phyloP scores from a whole-genome alignment of 2,888 invertebrate species.

The Petrolisthes manimaculis region DNA sequence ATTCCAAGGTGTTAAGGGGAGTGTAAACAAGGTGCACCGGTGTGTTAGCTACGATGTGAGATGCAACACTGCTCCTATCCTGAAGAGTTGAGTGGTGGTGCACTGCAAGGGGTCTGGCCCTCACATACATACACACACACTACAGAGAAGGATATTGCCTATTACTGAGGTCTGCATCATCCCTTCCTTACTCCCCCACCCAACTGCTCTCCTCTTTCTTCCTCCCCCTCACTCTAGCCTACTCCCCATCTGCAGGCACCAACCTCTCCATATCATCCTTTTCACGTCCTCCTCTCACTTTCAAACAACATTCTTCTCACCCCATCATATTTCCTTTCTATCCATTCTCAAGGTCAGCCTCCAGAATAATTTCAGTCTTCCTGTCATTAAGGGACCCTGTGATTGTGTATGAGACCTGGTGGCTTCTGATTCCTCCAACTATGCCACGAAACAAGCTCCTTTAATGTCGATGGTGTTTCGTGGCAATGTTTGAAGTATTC shows the following conservation, averaged over 20 bases:
- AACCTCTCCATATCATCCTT: not conserved
- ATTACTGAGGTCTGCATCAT: conserved; percentile 11
- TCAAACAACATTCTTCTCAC: not conserved
- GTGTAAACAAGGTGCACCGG: not conserved
- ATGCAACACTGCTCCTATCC: not conserved
- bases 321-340: not conserved
- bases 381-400: not conserved
- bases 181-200: not conserved
- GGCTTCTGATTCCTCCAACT: too few relatives aligned
- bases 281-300: not conserved
- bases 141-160: not conserved
- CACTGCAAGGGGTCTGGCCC: not conserved
- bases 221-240: not conserved
- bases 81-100: not conserved
- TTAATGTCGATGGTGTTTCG: too few relatives aligned
- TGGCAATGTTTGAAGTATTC: not conserved
- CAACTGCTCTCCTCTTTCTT: not conserved
- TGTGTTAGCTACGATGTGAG: not conserved
- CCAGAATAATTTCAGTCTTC: not conserved
- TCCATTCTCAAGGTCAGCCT: not conserved
- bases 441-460: too few relatives aligned
- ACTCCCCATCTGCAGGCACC: not conserved
- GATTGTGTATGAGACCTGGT: too few relatives aligned
- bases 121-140: conserved; percentile 12
- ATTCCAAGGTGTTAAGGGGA: too few relatives aligned